Conservation (phyloP, 2,797 vertebrate species). For the Sebastes steindachneri region DNA sequence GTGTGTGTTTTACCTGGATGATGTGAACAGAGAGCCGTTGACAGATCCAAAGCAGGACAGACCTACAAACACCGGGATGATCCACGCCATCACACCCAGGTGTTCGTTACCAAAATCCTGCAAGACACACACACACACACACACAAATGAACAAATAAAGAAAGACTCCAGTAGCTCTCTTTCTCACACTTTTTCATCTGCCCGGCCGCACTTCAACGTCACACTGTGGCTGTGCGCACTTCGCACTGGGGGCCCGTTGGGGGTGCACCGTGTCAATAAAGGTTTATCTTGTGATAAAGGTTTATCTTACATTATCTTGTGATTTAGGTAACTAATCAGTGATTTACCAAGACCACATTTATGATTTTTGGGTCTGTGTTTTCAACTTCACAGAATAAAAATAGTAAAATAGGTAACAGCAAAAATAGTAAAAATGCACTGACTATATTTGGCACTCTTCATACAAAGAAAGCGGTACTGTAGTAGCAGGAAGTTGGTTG, state of each 20-base stretch:
- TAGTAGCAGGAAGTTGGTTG: background rate
- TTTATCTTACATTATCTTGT: background rate
- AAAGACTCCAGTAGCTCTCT: too few relatives aligned
- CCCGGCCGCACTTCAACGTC: too few relatives aligned
- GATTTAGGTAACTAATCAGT: background rate
- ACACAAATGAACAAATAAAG: too few relatives aligned
- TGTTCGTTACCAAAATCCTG: slow-evolving; percentile 95
- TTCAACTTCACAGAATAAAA: background rate
- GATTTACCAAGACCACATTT: background rate
- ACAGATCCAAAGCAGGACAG: slow-evolving; percentile 97
- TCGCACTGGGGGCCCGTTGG: too few relatives aligned
- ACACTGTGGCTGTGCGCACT: too few relatives aligned
- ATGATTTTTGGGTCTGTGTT: background rate
- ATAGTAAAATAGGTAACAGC: background rate
- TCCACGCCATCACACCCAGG: slow-evolving; percentile 95
- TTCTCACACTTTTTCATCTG: too few relatives aligned
- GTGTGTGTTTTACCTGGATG: slow-evolving; percentile 87
- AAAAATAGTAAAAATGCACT: background rate
- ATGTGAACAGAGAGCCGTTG: slow-evolving; percentile 97
- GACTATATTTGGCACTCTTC: background rate
- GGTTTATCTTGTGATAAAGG: too few relatives aligned
- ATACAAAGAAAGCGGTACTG: background rate
- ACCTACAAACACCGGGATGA: slow-evolving; percentile 97
- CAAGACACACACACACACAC: background rate
- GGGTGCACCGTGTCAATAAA: too few relatives aligned